Evolutionary conservation across 2,888 invertebrate species (phyloP), one percentile per base, ranked within the genome.

Genomic region (Phyllotreta cruciferae): DNA sequence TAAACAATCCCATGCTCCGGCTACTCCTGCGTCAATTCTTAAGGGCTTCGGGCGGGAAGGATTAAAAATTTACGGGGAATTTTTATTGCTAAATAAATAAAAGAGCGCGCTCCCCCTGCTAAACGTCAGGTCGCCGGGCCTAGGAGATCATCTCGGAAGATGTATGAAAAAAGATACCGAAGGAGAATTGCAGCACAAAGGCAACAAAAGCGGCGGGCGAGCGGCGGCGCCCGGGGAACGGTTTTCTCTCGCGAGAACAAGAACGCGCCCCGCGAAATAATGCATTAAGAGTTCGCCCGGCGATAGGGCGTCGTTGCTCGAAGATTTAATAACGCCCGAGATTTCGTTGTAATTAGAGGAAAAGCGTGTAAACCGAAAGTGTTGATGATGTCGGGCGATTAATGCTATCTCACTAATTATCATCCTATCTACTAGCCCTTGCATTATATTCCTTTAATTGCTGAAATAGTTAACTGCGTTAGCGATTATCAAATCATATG

Each of bases 151-250:
- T 77, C 74, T 73, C 72, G 69, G 74, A 76, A 78, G 79, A 78
- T 75, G 78, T 77, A 78, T 78, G 77, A 74, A 75, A 70, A 73
- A 66, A 77, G 79, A 79, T 79, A 80, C 79, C 79, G 78, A 78
- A 78, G 75, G 78, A 75, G 78, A 79, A 79, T 78, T 78, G 78
- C 76, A 72, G 74, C 74, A 78, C 78, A 78, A 79, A 79, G 75
- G 76, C 76, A 78, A 78, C 78, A 77, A 78, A 78, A 66, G 66
- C 66, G 72, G 72, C 75, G 74, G 74, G 70, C 54, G 75, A 74
- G 73, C 14, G 34, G 10, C 34, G 6, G 34, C n/a, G 38, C 38
- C n/a, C 11, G 8, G n/a, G 53, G 53, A 35, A 9, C 36, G 53
- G 53, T 37, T 13, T 10, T 10, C 36, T 56, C 56, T 75, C 74